phyloP scores from a whole-genome alignment of 2,113 vertebrate genomes.

The Rafetus swinhoei region DNA sequence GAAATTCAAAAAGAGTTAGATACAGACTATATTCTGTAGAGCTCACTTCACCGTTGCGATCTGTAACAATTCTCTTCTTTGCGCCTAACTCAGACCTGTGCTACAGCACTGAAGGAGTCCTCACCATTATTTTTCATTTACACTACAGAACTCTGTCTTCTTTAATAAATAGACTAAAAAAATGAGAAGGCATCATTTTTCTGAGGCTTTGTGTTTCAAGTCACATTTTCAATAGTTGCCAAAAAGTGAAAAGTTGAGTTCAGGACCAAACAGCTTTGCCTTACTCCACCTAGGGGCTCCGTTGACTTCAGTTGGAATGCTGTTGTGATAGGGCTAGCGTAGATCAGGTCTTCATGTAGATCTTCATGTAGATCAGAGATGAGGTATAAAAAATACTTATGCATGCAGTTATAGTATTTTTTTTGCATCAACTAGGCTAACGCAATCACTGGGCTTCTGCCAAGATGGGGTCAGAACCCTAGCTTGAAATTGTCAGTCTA shows the following conservation, averaged over 20 bases:
- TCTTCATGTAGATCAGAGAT: fast-evolving
- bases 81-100: not conserved
- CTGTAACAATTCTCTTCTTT: not conserved
- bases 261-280: no score
- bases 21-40: fast-evolving
- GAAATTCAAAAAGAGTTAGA: not conserved
- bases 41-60: not conserved
- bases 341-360: no score
- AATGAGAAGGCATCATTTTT: not conserved
- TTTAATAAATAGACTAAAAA: not conserved
- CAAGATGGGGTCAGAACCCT: not conserved
- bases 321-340: not conserved
- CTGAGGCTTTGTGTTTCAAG: not conserved
- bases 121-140: not conserved
- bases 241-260: not conserved
- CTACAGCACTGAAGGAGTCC: not conserved
- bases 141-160: not conserved
- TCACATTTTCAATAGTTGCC: not conserved
- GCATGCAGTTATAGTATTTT: not conserved
- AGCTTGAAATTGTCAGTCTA: not conserved
- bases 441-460: not conserved
- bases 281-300: fast-evolving
- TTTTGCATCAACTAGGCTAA: not conserved
- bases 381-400: not conserved
- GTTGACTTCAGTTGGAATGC: fast-evolving